Evolutionary conservation across 2,113 vertebrate species (phyloP), one percentile per base, ranked within the genome.

Genomic region (Perca flavescens): DNA sequence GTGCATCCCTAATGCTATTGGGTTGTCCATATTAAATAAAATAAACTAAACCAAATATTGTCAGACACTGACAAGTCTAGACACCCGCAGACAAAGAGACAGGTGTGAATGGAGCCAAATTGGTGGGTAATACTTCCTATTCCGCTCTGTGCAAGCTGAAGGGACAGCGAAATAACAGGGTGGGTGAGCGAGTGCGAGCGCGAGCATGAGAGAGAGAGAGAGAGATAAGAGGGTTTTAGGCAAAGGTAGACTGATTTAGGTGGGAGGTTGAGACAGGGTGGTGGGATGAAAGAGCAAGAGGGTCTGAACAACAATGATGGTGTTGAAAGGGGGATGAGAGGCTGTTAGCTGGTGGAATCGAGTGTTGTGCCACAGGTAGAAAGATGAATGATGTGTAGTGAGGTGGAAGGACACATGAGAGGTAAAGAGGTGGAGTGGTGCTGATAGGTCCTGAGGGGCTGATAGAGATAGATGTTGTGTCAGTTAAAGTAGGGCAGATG

Each of bases 241-340:
- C 73, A 75, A 81, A 88, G 85, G 85, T 79, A 90, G 88, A 82
- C 76, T 84, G 89, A 90, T 77, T 80, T 88, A 86, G 87, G 67
- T 87, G 84, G 88, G 86, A 88, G 85, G 63, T 65, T 83, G 89
- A 82, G 73, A 77, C 70, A 28, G 74, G 77, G 87, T 83, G 78
- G 58, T 69, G 82, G 75, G 77, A 80, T 36, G 71, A 85, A 68
- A 77, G 76, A 49, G 60, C 16, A 64, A 56, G 73, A 83, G 66
- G 78, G 73, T 73, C 34, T 74, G 62, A 1, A 75, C 76, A 84
- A 78, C 74, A 64, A 73, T 80, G 88, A 88, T 80, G 79, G 88
- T 79, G 88, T 77, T 92, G 92, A 94, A 87, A 85, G 87, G 53
- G 53, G 83, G 91, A 91, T 90, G 86, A 94, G 93, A 89, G 91